Conservation (phyloP, 2,113 vertebrate genomes). For the Xiphophorus maculatus region DNA sequence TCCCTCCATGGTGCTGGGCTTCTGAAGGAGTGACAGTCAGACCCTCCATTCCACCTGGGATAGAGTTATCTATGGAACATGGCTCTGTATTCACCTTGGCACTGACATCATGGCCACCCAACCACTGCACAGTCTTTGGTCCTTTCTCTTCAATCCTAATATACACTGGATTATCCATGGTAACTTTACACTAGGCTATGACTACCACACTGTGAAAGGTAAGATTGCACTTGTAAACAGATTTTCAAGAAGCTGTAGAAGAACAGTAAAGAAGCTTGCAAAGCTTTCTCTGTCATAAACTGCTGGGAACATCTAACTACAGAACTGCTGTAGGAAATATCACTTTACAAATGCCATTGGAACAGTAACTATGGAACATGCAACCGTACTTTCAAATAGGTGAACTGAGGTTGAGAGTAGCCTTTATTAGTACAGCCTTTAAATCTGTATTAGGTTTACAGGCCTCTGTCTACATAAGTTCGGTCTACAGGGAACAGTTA, state of each 20-base stretch:
- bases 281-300: too few species aligned
- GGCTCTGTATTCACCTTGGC: neutral
- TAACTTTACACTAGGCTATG: neutral
- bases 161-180: neutral
- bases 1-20: neutral
- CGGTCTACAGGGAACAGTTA: neutral
- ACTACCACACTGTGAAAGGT: neutral
- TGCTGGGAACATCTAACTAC: too few species aligned
- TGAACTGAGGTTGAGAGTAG: too few species aligned
- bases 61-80: neutral
- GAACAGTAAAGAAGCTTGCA: neutral
- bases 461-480: too few species aligned
- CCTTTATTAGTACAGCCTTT: too few species aligned
- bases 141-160: neutral
- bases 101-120: neutral
- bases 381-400: too few species aligned
- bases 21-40: neutral
- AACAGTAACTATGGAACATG: too few species aligned
- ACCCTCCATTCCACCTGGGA: neutral
- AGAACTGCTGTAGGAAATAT: too few species aligned
- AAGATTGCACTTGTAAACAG: neutral
- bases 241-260: too few species aligned
- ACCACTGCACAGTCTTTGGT: neutral
- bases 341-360: too few species aligned
- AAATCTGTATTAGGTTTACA: too few species aligned